These are phyloP conservation scores for Ceratina australensis DNA, from an alignment of 1,140 invertebrate genomes.

Conservation along the genomic window DNA sequence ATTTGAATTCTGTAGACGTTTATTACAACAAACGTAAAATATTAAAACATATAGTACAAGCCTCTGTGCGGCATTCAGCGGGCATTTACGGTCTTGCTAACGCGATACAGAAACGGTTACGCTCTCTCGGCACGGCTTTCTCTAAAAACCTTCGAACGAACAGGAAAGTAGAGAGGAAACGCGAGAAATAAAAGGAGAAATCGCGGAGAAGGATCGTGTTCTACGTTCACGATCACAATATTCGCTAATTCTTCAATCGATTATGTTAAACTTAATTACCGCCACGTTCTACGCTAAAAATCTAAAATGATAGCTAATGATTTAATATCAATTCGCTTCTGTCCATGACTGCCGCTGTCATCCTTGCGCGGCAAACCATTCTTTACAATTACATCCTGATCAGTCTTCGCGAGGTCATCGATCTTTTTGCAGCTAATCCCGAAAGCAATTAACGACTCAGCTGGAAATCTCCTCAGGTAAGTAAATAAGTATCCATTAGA, in stretches of 20 bases:
- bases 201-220: not conserved
- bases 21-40: slow-evolving; percentile 53
- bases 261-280: slow-evolving; percentile 23
- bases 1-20: slow-evolving; percentile 52
- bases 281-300: not conserved
- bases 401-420: slow-evolving; percentile 37
- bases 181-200: not conserved
- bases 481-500: no score
- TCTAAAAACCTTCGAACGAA: not conserved
- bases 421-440: slow-evolving; percentile 21
- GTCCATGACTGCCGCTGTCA: slow-evolving; percentile 19
- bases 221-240: no score
- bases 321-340: not conserved
- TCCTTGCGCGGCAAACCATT: slow-evolving; percentile 54
- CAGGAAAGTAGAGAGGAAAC: not conserved
- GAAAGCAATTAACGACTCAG: not conserved
- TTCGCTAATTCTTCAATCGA: not conserved
- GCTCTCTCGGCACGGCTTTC: not conserved
- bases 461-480: not conserved
- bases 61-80: slow-evolving; percentile 57
- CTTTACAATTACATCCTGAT: slow-evolving; percentile 63
- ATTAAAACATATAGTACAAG: slow-evolving; percentile 57
- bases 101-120: slow-evolving; percentile 38
- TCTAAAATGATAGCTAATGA: slow-evolving; percentile 16
- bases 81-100: slow-evolving; percentile 33